A percentile compares a stretch with the other conserved stretches of the same genome.
phyloP scores from a whole-genome alignment of 2,797 vertebrate species.

The Schizopygopsis pylzovi region DNA sequence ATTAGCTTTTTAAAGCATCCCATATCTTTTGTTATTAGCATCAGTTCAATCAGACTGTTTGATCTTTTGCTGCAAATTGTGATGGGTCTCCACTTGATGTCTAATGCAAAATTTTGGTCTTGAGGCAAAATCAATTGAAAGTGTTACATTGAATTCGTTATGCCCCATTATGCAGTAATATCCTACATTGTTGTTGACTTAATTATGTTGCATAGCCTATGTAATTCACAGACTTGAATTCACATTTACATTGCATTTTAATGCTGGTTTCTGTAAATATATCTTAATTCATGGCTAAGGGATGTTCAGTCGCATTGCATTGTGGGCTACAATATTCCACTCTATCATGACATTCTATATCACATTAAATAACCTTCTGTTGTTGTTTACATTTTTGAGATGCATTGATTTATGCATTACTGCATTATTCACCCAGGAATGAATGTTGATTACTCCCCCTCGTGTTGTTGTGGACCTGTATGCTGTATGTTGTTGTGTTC shows the following conservation, averaged over 20 bases:
- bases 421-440: background rate
- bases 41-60: background rate
- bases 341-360: background rate
- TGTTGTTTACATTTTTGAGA: background rate
- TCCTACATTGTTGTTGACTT: background rate
- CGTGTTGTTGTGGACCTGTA: background rate
- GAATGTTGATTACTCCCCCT: background rate
- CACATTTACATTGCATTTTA: background rate
- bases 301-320: background rate
- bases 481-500: background rate
- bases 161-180: background rate
- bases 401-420: background rate
- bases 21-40: slow-evolving; percentile 11
- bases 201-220: background rate
- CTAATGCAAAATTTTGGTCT: background rate
- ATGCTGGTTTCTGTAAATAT: background rate
- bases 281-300: too few relatives aligned
- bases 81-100: background rate
- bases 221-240: background rate
- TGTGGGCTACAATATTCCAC: background rate
- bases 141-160: background rate
- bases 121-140: background rate
- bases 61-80: background rate
- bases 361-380: background rate
- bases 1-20: slow-evolving; percentile 3